Evolutionary conservation across 2,113 vertebrate species (phyloP).

Genomic region (Sinocyclocheilus anshuiensis): DNA sequence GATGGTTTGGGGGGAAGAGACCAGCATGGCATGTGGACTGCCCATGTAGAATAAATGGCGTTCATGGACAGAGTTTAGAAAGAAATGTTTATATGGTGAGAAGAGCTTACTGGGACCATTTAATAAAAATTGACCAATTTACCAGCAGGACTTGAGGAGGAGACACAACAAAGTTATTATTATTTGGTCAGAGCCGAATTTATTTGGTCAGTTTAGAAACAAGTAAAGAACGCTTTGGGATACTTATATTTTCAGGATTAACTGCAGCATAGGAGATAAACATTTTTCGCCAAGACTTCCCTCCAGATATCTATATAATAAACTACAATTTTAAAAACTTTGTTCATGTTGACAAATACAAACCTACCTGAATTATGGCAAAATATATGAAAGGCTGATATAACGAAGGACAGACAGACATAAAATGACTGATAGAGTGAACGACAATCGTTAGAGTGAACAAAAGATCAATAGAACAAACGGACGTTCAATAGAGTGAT

Average conservation of each 20-base stretch:
- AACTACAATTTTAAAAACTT: no score
- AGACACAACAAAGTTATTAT: not conserved
- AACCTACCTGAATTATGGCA: no score
- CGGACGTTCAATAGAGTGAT: no score
- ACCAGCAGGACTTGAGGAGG: not conserved
- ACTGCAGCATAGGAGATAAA: not conserved
- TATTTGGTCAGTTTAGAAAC: not conserved
- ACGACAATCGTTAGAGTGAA: no score
- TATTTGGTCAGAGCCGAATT: not conserved
- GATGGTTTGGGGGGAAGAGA: slow-evolving; percentile 54
- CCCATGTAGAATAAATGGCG: not conserved
- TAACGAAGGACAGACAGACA: no score
- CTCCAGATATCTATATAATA: not conserved
- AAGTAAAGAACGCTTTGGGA: not conserved
- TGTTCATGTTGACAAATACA: no score
- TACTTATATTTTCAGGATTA: not conserved
- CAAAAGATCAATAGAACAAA: no score
- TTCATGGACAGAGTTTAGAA: slow-evolving; percentile 14
- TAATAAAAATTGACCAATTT: not conserved
- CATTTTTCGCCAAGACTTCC: not conserved
- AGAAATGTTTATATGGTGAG: slow-evolving; percentile 23
- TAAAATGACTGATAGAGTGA: no score
- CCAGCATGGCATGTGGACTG: slow-evolving; percentile 27
- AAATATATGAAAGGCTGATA: no score
- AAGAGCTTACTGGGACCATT: slow-evolving; percentile 24